Evolutionary conservation across 2,113 vertebrate genomes (phyloP).

Genomic region (Ursus arctos): DNA sequence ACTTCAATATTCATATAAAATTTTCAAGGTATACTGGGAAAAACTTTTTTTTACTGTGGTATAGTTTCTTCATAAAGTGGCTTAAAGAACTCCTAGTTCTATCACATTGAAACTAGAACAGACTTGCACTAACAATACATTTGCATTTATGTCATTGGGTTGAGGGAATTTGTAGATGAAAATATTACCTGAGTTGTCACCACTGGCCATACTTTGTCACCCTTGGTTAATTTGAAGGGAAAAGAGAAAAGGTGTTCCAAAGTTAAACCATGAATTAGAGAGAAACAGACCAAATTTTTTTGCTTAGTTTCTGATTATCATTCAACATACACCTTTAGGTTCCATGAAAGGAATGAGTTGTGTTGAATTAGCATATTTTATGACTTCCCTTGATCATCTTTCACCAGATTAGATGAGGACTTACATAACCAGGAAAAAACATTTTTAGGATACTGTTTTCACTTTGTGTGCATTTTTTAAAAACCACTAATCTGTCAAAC

Average conservation of each 20-base stretch:
- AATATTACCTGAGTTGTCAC: not conserved
- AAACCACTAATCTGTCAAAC: not conserved
- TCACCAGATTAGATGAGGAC: not conserved
- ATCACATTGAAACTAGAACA: not conserved
- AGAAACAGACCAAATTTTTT: not conserved
- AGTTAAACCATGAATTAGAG: not conserved
- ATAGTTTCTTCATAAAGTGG: not conserved
- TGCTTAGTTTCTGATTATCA: not conserved
- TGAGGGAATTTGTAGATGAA: not conserved
- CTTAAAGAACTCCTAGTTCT: not conserved
- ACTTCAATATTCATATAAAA: not conserved
- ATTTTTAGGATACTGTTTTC: conserved; percentile 7
- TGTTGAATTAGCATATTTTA: not conserved
- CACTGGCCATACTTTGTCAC: not conserved
- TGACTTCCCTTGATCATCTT: not conserved
- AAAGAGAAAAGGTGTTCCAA: not conserved
- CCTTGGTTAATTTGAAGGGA: not conserved
- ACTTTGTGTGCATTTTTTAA: not conserved
- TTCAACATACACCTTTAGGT: not conserved
- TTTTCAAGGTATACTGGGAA: not conserved
- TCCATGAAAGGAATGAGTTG: not conserved
- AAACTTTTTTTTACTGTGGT: not conserved
- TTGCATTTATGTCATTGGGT: not conserved
- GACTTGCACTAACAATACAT: not conserved
- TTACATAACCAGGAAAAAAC: not conserved